Conservation (phyloP, 2,888 invertebrate species). For the Protula sp. region DNA sequence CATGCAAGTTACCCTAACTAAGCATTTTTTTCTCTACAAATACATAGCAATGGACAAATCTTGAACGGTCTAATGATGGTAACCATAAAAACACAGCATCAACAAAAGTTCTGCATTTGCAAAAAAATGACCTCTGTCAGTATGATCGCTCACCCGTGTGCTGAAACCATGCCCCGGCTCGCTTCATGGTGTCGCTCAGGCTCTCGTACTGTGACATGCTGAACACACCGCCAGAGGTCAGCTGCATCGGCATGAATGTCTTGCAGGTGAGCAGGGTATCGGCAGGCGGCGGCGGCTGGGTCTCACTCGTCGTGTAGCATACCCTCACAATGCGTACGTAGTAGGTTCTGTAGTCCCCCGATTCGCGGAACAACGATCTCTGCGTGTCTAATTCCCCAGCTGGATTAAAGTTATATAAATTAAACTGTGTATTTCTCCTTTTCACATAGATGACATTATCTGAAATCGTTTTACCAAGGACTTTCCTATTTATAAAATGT, state of each 20-base stretch:
- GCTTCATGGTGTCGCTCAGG: conserved; percentile 5
- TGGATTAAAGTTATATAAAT: neutral
- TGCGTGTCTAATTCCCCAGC: conserved; percentile 11
- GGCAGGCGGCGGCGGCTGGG: conserved; percentile 2
- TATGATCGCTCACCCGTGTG: conserved; percentile 8
- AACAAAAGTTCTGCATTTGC: too few relatives aligned
- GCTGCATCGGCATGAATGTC: conserved; percentile 10
- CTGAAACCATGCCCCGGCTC: conserved; percentile 12
- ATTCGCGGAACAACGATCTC: conserved; percentile 10
- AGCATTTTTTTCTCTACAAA: too few relatives aligned
- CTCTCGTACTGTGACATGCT: conserved; percentile 8
- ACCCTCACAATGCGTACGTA: conserved; percentile 14
- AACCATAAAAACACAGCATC: too few relatives aligned
- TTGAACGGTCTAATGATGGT: too few relatives aligned
- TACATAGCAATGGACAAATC: too few relatives aligned
- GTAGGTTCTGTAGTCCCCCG: conserved; percentile 8
- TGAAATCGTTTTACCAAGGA: too few relatives aligned
- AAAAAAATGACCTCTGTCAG: too few relatives aligned
- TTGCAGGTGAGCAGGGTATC: conserved; percentile 9
- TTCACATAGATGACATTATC: too few relatives aligned
- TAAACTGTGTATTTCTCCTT: too few relatives aligned
- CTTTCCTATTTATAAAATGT: too few relatives aligned
- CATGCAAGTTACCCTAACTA: too few relatives aligned
- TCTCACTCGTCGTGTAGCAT: neutral
- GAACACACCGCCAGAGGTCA: conserved; percentile 8